Conservation (phyloP, 2,888 invertebrate genomes). For the Epinotia brunnichana region DNA sequence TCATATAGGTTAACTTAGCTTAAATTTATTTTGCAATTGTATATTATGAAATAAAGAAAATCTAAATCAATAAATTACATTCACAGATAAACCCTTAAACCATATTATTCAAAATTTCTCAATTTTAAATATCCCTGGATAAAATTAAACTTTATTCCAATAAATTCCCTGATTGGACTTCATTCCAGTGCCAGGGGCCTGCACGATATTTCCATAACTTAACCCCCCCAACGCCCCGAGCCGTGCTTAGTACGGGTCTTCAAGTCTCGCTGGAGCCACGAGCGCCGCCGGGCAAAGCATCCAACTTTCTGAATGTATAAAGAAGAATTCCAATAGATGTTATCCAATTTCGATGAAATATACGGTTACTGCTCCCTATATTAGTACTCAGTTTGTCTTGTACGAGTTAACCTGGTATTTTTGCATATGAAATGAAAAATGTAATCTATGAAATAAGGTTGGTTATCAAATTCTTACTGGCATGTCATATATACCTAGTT, state of each 20-base stretch:
- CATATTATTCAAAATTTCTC: constrained; percentile 6
- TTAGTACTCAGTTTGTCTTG: not conserved
- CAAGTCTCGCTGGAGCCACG: not conserved
- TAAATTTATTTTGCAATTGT: no score
- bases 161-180: constrained; percentile 33
- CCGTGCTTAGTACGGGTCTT: not conserved
- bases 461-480: no score
- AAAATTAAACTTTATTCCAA: constrained; percentile 36
- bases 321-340: constrained; percentile 50
- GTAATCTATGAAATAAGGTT: no score
- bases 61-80: no score
- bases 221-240: constrained; percentile 8
- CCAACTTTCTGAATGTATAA: constrained; percentile 49
- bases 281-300: constrained; percentile 13
- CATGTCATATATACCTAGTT: no score
- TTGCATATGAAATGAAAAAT: no score
- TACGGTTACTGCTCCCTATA: constrained; percentile 42
- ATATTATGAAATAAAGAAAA: no score
- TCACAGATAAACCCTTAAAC: not conserved
- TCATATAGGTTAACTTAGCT: no score
- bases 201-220: constrained; percentile 32
- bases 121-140: constrained; percentile 25
- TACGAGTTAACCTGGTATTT: not conserved
- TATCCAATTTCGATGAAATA: constrained; percentile 59
- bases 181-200: constrained; percentile 10